Evolutionary conservation across 2,797 vertebrate species (phyloP), one percentile per base, ranked within the genome.

Genomic region (Erithacus rubecula): DNA sequence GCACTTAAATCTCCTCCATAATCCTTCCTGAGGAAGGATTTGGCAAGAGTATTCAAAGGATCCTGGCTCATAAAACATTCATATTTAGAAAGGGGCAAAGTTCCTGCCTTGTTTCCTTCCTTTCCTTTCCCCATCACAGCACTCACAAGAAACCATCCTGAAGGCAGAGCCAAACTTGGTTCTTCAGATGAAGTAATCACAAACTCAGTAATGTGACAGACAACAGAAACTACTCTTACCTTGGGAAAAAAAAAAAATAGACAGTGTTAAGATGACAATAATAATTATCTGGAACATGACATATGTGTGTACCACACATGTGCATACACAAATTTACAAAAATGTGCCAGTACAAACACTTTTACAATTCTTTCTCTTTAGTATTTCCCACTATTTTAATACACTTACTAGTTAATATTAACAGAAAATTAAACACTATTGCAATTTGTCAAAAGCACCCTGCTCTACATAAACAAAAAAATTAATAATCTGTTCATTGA

Each of bases 271-370:
- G 4, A 56, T 11, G 1, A 18, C 13, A 34, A 4, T 34, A 85
- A 68, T 49, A 47, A 63, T 47, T 23, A 41, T 26, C 32, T 59
- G 11, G 10, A 82, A 43, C 32, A 32, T 14, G 62, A 55, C 3
- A 56, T 22, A 43, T 2, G 18, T 7, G 26, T 2, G 5, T 24
- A 71, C 30, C 47, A 41, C 17, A 78, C 1, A n/a, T 0, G 2
- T 39, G 20, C 5, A 46, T 8, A 51, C 1, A 22, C 2, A 44
- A 34, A 64, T 77, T 59, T 81, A 77, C 21, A 70, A 47, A 63
- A 51, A 37, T 9, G 10, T 12, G 32, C 43, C n/a, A 69, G 41
- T 19, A 80, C 2, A 34, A 17, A n/a, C 2, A n/a, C 3, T 59
- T 83, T n/a, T 2, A 44, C 8, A 71, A 10, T 75, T 83, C 32